Base-by-base conservation (phyloP, 2,888 invertebrate species). In the Unio delphinus region DNA sequence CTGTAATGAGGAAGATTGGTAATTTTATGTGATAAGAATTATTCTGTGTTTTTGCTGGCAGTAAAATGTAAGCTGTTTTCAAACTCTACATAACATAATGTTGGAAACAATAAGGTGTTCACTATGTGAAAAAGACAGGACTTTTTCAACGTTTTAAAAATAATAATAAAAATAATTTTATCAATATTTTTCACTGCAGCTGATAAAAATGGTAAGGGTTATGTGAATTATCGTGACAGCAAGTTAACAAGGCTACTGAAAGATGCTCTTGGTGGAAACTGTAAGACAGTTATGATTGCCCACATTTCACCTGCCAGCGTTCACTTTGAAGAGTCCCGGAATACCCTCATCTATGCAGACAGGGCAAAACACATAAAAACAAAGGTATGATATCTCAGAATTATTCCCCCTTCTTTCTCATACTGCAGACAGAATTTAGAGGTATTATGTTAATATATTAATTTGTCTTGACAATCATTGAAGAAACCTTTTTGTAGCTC, bases 241-340 rank as follows among this genome's bases (percentile, higher is more conserved):
- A 98, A 98, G 90, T 91, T 98, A 80, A 98, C 98, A 0, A 92
- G 98, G 7, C 91, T 98, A 69, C 91, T 98, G 73, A 91, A 91
- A 80, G 91, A 92, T 82, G 88, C 91, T 11, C 83, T 91, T 28
- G 90, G 91, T 15, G 96, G 98, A 8, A 96, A 97, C 87, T 97
- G 97, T 87, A 94, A 95, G 83, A 98, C 98, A 0, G 96, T 97
- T 20, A 98, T 98, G 98, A 95, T 98, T 71, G 98, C 98, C 4
- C 97, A 98, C 90, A 95, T 98, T 59, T 95, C 96, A 2, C 96
- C 98, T 0, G 94, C 95, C 56, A 92, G 93, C 23, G 90, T 92
- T 11, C 94, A 95, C 85, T 94, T 95, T 55, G 98, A 98, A 87
- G 98, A 98, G 90, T 95, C 96, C 4, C 93, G 96, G 81, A 98